phyloP scores from a whole-genome alignment of 2,797 vertebrate genomes.

The Anabacerthia variegaticeps region DNA sequence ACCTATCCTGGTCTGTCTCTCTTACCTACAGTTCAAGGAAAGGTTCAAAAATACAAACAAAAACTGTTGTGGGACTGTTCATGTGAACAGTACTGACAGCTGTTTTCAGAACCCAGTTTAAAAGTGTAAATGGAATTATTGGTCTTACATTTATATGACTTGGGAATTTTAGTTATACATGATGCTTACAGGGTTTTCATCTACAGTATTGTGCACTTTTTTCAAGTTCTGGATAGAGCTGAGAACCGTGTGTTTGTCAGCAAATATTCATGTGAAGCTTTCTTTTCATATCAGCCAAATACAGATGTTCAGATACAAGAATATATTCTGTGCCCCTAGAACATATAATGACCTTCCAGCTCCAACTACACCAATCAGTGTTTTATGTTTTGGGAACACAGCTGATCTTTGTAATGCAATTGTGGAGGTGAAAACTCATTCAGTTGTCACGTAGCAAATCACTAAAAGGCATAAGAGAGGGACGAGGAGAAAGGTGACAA shows the following conservation, averaged over 20 bases:
- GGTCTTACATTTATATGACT: neutral
- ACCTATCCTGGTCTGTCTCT: neutral
- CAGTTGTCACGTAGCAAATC: constrained; percentile 17
- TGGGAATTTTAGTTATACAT: neutral
- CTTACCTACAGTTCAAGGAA: neutral
- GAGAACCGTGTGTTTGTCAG: neutral
- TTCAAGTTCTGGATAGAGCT: neutral
- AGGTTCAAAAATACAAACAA: neutral
- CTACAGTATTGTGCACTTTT: neutral
- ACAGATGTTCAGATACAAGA: neutral
- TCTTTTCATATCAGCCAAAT: neutral
- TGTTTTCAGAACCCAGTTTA: neutral
- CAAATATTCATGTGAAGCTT: neutral
- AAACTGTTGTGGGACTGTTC: neutral
- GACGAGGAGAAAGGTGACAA: constrained; percentile 24
- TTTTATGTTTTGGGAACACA: neutral
- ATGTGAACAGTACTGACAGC: neutral
- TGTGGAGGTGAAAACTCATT: constrained; percentile 45
- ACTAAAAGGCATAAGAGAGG: constrained; percentile 34
- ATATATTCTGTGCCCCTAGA: neutral
- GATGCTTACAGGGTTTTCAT: neutral
- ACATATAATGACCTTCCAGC: neutral
- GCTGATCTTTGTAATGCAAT: neutral
- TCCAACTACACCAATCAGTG: neutral
- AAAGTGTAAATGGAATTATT: neutral